Conservation (phyloP, 1,140 invertebrate species). For the Episyrphus balteatus region DNA sequence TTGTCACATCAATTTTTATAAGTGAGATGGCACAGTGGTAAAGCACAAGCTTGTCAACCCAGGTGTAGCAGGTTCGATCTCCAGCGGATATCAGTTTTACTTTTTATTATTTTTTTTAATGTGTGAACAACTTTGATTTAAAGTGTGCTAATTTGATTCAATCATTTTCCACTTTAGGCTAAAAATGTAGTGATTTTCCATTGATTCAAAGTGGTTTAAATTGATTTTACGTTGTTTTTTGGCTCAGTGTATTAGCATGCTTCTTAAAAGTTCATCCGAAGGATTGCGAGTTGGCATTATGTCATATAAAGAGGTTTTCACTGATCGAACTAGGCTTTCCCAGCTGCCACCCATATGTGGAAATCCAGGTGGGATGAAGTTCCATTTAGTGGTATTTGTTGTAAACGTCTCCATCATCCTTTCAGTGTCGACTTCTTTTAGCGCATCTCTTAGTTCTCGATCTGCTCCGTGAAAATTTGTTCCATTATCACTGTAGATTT, state of each 20-base stretch:
- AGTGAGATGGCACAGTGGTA: too few relatives aligned
- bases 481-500: constrained; percentile 25
- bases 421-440: not conserved
- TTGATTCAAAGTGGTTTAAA: too few relatives aligned
- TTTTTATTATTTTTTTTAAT: too few relatives aligned
- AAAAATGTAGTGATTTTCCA: too few relatives aligned
- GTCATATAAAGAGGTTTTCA: constrained; percentile 21
- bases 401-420: not conserved
- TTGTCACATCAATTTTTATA: too few relatives aligned
- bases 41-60: too few relatives aligned
- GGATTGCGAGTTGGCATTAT: constrained; percentile 5
- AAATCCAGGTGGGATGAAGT: constrained; percentile 31
- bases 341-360: constrained; percentile 35
- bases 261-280: constrained; percentile 4
- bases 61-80: too few relatives aligned
- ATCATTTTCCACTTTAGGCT: too few relatives aligned
- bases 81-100: too few relatives aligned
- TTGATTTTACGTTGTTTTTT: too few relatives aligned
- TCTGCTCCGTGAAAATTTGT: constrained; percentile 31
- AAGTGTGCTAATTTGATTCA: too few relatives aligned
- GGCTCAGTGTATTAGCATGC: constrained; percentile 4
- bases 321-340: constrained; percentile 30
- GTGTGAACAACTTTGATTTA: too few relatives aligned
- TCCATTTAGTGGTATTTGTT: constrained; percentile 16
- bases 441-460: not conserved